Conservation (phyloP, 2,888 invertebrate genomes). For the Loripinus fragilis region DNA sequence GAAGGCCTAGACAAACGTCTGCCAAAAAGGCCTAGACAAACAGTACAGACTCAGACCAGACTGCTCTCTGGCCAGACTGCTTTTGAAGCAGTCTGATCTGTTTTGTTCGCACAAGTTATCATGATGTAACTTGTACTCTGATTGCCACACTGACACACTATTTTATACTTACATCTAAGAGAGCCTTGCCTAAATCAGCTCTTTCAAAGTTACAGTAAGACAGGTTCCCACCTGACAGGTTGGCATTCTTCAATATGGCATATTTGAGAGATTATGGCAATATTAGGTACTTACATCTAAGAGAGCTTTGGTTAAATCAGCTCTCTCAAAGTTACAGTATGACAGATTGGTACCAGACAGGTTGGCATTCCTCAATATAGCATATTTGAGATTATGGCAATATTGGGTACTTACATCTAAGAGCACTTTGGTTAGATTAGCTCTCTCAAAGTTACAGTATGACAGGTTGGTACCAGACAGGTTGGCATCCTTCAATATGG, state of each 20-base stretch:
- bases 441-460: constrained; percentile 93
- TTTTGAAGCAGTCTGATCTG: too few species aligned
- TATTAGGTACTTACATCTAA: constrained; percentile 86
- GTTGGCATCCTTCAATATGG: constrained; percentile 93
- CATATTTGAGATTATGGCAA: constrained; percentile 98
- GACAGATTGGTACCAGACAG: constrained; percentile 91
- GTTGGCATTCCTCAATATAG: constrained; percentile 93
- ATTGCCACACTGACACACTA: too few species aligned
- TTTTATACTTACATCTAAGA: constrained; percentile 87
- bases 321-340: constrained; percentile 93
- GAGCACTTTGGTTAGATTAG: constrained; percentile 94
- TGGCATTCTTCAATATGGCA: constrained; percentile 94
- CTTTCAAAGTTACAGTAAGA: constrained; percentile 93
- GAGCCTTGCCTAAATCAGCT: constrained; percentile 94
- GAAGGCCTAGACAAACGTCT: too few species aligned
- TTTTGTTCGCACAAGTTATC: too few species aligned
- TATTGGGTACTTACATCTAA: constrained; percentile 87
- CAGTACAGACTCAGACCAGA: too few species aligned
- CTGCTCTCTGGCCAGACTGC: too few species aligned
- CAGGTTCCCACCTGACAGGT: constrained; percentile 92
- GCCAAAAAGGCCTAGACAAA: too few species aligned
- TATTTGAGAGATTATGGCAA: too few species aligned
- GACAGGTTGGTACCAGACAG: constrained; percentile 91
- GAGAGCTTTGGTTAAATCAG: constrained; percentile 94
- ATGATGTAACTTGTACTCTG: constrained; percentile 47